Conservation (phyloP, 2,888 invertebrate species). For the Ephialtes manifestator region DNA sequence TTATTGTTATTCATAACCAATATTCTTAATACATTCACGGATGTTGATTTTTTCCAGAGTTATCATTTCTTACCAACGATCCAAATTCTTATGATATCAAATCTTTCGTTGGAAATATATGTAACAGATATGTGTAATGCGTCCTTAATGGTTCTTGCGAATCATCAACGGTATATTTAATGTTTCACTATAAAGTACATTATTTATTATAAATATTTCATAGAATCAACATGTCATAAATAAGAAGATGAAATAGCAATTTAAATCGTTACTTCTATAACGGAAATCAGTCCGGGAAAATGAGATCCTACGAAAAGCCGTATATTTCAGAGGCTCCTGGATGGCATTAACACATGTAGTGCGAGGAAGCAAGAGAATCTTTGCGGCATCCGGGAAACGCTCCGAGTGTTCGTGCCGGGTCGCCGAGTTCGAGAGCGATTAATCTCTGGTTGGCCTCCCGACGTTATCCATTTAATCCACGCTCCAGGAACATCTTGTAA, state of each 20-base stretch:
- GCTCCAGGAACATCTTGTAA: slow-evolving; percentile 24
- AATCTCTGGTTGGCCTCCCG: slow-evolving; percentile 47
- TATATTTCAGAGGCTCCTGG: slow-evolving; percentile 20
- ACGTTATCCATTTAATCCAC: slow-evolving; percentile 56
- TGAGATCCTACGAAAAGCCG: background rate
- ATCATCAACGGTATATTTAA: too few species aligned
- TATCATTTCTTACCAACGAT: too few species aligned
- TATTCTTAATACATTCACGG: too few species aligned
- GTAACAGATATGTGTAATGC: too few species aligned
- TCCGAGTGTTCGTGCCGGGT: slow-evolving; percentile 9
- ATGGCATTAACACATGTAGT: slow-evolving; percentile 23
- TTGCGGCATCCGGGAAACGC: slow-evolving; percentile 44
- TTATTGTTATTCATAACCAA: too few species aligned
- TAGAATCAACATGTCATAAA: background rate
- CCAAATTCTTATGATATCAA: too few species aligned
- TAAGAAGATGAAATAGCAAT: slow-evolving; percentile 1
- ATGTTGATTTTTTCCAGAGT: too few species aligned
- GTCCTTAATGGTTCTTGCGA: too few species aligned
- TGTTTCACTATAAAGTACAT: background rate
- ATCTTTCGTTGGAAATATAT: too few species aligned
- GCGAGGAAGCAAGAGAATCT: slow-evolving; percentile 17
- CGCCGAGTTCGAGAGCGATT: slow-evolving; percentile 45
- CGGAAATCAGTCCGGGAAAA: slow-evolving; percentile 36
- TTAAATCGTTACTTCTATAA: background rate
- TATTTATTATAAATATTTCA: background rate